Evolutionary conservation across 1,140 invertebrate genomes (phyloP).

Genomic region (Orchestia grillus): DNA sequence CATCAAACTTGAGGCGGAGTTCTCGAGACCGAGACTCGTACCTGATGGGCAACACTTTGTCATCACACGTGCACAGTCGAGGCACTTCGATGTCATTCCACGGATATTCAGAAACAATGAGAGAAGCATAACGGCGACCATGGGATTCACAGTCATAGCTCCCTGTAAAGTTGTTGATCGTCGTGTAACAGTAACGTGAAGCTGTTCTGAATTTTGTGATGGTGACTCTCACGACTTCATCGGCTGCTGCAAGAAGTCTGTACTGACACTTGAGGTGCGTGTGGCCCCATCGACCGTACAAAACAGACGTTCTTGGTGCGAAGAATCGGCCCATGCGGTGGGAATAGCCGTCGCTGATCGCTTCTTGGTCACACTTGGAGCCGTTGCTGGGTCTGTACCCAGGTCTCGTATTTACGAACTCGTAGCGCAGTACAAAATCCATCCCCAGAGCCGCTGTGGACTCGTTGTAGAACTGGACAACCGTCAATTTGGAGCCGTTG

Average conservation of each 20-base stretch:
- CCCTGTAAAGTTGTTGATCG: slow-evolving; percentile 66
- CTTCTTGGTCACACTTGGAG: slow-evolving; percentile 65
- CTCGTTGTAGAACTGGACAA: slow-evolving; percentile 66
- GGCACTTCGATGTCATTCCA: slow-evolving; percentile 67
- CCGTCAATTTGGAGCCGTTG: slow-evolving; percentile 64
- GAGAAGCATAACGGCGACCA: slow-evolving; percentile 61
- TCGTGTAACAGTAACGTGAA: slow-evolving; percentile 64
- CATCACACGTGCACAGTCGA: slow-evolving; percentile 79
- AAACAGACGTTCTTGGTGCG: slow-evolving; percentile 63
- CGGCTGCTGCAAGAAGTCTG: slow-evolving; percentile 61
- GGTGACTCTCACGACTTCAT: slow-evolving; percentile 64
- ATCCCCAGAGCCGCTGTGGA: slow-evolving; percentile 66
- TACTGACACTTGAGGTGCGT: slow-evolving; percentile 64
- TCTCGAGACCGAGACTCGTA: slow-evolving; percentile 83
- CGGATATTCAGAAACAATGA: slow-evolving; percentile 66
- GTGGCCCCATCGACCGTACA: slow-evolving; percentile 65
- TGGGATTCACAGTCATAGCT: slow-evolving; percentile 64
- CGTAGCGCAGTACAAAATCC: slow-evolving; percentile 66
- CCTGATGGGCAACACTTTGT: slow-evolving; percentile 75
- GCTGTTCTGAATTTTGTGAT: slow-evolving; percentile 66
- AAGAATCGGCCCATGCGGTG: slow-evolving; percentile 61
- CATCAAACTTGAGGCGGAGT: slow-evolving; percentile 85
- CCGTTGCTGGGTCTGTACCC: slow-evolving; percentile 65
- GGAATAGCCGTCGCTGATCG: slow-evolving; percentile 65
- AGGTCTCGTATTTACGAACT: slow-evolving; percentile 66